A percentile compares a stretch with the other conserved stretches of the same genome.
phyloP scores from a whole-genome alignment of 1,140 invertebrate genomes.

The Drosophila tani region DNA sequence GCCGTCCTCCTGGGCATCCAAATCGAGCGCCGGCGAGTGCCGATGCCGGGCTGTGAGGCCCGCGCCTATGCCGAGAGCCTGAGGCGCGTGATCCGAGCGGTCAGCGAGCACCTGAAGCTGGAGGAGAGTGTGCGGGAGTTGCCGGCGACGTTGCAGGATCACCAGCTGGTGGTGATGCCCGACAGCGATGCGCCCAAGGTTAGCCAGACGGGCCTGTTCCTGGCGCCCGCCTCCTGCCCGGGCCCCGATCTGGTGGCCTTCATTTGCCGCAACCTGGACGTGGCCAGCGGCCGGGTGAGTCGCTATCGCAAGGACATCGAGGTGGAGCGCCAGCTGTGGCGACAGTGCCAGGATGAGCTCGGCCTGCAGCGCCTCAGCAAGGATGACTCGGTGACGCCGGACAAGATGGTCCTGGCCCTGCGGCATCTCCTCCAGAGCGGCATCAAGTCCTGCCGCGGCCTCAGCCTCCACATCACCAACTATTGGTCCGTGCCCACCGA shows the following conservation, averaged over 20 bases:
- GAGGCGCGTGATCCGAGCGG: conserved; percentile 90
- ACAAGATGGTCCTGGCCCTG: conserved; percentile 94
- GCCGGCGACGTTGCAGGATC: conserved; percentile 89
- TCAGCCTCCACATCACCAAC: conserved; percentile 92
- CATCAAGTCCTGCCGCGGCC: conserved; percentile 83
- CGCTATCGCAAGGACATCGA: conserved; percentile 93
- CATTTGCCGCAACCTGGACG: conserved; percentile 90
- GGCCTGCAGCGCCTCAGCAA: conserved; percentile 90
- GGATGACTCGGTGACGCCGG: conserved; percentile 95
- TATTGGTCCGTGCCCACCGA: conserved; percentile 88
- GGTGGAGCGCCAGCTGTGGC: conserved; percentile 89
- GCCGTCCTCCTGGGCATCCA: conserved; percentile 91
- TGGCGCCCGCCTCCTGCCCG: conserved; percentile 94
- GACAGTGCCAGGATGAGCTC: conserved; percentile 88
- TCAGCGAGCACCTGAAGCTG: conserved; percentile 91
- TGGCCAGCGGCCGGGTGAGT: conserved; percentile 89
- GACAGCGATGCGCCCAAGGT: conserved; percentile 95
- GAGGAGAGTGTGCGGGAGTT: conserved; percentile 85
- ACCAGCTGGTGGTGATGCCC: conserved; percentile 95
- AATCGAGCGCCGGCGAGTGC: conserved; percentile 94
- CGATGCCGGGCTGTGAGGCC: conserved; percentile 91
- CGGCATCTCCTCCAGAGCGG: conserved; percentile 87
- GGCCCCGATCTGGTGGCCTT: conserved; percentile 93
- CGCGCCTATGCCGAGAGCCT: conserved; percentile 92
- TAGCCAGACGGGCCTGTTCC: conserved; percentile 95